A percentile compares a stretch with the other conserved stretches of the same genome.
Evolutionary conservation across 2,797 vertebrate genomes (phyloP).

Genomic region (Crenichthys baileyi): DNA sequence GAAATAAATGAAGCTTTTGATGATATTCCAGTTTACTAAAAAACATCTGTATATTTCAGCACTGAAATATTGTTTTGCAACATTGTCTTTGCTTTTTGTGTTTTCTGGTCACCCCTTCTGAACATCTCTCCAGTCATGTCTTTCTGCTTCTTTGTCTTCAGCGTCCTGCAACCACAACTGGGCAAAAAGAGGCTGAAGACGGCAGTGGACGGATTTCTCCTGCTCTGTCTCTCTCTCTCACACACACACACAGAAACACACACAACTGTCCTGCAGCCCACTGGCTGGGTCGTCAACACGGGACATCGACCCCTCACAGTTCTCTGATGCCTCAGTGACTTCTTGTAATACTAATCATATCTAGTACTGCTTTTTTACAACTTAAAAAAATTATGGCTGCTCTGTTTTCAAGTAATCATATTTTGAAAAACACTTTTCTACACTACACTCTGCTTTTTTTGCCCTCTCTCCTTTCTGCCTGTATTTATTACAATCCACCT

Average conservation of each 20-base stretch:
- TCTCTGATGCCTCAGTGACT: slow-evolving; percentile 78
- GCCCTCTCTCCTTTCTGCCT: slow-evolving; percentile 13
- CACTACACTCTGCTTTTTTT: slow-evolving; percentile 66
- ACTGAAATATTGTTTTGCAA: background rate
- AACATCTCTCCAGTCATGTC: slow-evolving; percentile 12
- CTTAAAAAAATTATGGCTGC: slow-evolving; percentile 57
- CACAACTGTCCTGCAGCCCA: slow-evolving; percentile 68
- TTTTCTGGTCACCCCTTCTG: background rate
- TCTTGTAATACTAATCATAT: slow-evolving; percentile 76
- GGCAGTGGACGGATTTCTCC: slow-evolving; percentile 56
- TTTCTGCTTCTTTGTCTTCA: slow-evolving; percentile 32
- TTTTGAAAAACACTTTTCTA: slow-evolving; percentile 74
- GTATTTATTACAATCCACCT: slow-evolving; percentile 42
- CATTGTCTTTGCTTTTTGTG: background rate
- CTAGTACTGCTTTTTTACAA: slow-evolving; percentile 71
- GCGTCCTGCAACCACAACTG: slow-evolving; percentile 61
- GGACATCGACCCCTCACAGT: slow-evolving; percentile 61
- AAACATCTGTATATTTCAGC: background rate
- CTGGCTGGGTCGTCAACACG: slow-evolving; percentile 76
- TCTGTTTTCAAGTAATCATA: slow-evolving; percentile 62
- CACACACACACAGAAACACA: slow-evolving; percentile 38
- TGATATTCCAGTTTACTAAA: background rate
- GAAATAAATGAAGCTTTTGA: background rate
- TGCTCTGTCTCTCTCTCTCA: slow-evolving; percentile 29
- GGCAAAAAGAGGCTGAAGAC: slow-evolving; percentile 70